phyloP scores from a whole-genome alignment of 2,888 invertebrate genomes.

The Brachyptera putata region DNA sequence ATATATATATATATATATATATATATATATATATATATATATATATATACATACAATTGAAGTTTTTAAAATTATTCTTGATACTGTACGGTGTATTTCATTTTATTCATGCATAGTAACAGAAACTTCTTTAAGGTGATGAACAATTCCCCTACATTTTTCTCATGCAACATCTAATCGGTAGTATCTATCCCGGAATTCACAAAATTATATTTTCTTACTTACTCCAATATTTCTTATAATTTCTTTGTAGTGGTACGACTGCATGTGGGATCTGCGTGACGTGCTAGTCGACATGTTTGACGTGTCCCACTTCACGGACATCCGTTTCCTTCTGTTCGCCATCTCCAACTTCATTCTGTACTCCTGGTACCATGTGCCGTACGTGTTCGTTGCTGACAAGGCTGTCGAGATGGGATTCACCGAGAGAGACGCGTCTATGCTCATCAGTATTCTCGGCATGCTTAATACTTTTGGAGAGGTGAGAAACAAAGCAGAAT shows the following conservation, averaged over 20 bases:
- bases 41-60: too few species aligned
- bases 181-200: too few species aligned
- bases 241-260: slow-evolving; percentile 55
- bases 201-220: not conserved
- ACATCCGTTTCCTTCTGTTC: slow-evolving; percentile 71
- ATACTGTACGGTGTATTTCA: too few species aligned
- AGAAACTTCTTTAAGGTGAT: too few species aligned
- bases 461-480: slow-evolving; percentile 85
- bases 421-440: slow-evolving; percentile 67
- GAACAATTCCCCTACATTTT: too few species aligned
- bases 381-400: slow-evolving; percentile 87
- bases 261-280: slow-evolving; percentile 72
- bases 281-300: slow-evolving; percentile 71
- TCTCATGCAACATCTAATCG: too few species aligned
- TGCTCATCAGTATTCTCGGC: slow-evolving; percentile 82
- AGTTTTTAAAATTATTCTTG: too few species aligned
- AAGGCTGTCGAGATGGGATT: slow-evolving; percentile 68
- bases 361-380: slow-evolving; percentile 91
- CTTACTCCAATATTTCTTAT: not conserved
- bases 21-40: too few species aligned
- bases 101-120: not conserved
- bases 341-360: slow-evolving; percentile 83
- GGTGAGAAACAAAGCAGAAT: slow-evolving; percentile 57
- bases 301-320: slow-evolving; percentile 75
- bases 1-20: too few species aligned